Conservation (phyloP, 2,797 vertebrate genomes). For the Setipinna tenuifilis region DNA sequence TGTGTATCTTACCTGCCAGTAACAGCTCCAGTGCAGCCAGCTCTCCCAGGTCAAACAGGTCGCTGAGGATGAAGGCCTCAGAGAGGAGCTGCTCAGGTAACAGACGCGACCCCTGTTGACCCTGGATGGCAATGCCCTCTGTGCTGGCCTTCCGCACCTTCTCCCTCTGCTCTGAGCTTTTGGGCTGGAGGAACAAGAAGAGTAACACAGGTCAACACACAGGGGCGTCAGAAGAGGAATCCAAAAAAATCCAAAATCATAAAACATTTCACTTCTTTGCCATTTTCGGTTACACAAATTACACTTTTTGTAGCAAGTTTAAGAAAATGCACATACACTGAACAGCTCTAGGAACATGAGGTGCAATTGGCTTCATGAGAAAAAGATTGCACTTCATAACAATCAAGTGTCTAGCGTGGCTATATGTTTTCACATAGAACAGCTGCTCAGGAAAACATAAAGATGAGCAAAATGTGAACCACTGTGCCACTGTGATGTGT, state of each 20-base stretch:
- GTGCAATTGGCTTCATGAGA: not conserved
- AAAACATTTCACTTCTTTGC: too few relatives aligned
- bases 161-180: conserved; percentile 94
- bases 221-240: not conserved
- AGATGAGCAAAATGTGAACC: conserved; percentile 10
- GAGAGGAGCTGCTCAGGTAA: conserved; percentile 93
- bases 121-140: conserved; percentile 94
- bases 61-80: conserved; percentile 97
- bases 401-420: not conserved
- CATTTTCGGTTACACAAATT: too few relatives aligned
- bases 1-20: conserved; percentile 84
- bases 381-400: not conserved
- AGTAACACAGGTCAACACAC: not conserved
- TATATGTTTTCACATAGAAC: too few relatives aligned
- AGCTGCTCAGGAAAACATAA: too few relatives aligned
- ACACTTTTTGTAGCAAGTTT: too few relatives aligned
- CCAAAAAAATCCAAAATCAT: not conserved
- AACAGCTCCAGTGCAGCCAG: conserved; percentile 94
- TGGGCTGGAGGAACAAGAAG: conserved; percentile 76
- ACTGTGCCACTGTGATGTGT: too few relatives aligned
- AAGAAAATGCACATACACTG: not conserved
- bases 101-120: conserved; percentile 91
- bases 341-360: not conserved
- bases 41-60: conserved; percentile 95
- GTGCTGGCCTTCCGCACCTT: conserved; percentile 96